Conservation (phyloP, 2,797 vertebrate species). For the Pantherophis alleghaniensis region DNA sequence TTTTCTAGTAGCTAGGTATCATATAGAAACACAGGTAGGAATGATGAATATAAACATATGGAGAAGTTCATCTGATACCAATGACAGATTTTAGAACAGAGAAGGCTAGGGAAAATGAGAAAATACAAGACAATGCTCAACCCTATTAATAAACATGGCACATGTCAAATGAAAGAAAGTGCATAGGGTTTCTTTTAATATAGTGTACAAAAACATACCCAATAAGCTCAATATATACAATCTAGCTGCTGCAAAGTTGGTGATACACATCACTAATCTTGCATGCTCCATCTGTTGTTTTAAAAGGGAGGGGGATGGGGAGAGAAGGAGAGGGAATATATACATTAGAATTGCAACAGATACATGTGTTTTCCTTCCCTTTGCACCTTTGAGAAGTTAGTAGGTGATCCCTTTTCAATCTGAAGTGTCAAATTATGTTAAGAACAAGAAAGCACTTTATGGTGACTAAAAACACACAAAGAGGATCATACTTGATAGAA, state of each 20-base stretch:
- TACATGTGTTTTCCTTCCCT: slow-evolving; percentile 52
- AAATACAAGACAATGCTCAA: slow-evolving; percentile 22
- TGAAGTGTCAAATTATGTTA: slow-evolving; percentile 50
- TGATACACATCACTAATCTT: slow-evolving; percentile 49
- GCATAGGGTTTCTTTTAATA: slow-evolving; percentile 49
- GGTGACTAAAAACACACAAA: not conserved
- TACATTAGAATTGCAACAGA: slow-evolving; percentile 50
- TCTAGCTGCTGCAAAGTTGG: slow-evolving; percentile 47
- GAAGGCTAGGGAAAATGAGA: not conserved
- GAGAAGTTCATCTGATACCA: not conserved
- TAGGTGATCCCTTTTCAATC: slow-evolving; percentile 48
- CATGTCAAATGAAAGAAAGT: slow-evolving; percentile 34
- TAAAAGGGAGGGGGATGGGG: not conserved
- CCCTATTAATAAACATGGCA: slow-evolving; percentile 31
- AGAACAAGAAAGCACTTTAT: slow-evolving; percentile 38
- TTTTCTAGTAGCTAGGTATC: slow-evolving; percentile 15
- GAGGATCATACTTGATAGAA: not conserved
- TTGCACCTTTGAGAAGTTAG: slow-evolving; percentile 57
- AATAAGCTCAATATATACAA: not conserved
- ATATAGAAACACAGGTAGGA: slow-evolving; percentile 15
- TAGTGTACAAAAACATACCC: slow-evolving; percentile 54
- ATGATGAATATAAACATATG: slow-evolving; percentile 26
- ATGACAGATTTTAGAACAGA: slow-evolving; percentile 16
- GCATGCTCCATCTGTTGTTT: slow-evolving; percentile 66
- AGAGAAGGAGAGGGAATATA: slow-evolving; percentile 47